These are phyloP conservation scores for Plagodis pulveraria DNA, from an alignment of 2,888 invertebrate genomes.

Conservation along the genomic window DNA sequence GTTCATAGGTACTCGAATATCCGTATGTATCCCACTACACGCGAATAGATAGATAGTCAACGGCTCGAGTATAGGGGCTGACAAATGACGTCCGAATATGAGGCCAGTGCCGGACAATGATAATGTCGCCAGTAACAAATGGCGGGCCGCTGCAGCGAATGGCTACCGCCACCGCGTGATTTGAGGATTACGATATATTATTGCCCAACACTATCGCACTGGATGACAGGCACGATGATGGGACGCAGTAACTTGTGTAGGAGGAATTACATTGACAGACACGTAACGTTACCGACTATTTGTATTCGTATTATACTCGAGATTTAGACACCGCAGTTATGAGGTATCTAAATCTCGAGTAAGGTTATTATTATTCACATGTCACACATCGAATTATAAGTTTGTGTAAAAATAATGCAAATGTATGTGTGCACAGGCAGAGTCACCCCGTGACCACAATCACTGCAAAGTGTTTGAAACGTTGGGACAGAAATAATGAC, in stretches of 20 bases:
- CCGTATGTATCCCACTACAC: slow-evolving; percentile 45
- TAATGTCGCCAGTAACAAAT: slow-evolving; percentile 78
- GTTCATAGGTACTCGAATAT: neutral
- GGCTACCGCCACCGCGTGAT: slow-evolving; percentile 58
- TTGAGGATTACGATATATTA: slow-evolving; percentile 71
- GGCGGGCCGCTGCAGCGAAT: slow-evolving; percentile 63
- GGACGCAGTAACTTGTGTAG: slow-evolving; percentile 20
- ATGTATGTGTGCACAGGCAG: too few species aligned
- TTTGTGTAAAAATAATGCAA: too few species aligned
- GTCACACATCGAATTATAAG: too few species aligned
- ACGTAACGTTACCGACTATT: neutral
- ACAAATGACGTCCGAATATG: slow-evolving; percentile 77
- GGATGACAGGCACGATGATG: slow-evolving; percentile 42
- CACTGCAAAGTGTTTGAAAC: too few species aligned
- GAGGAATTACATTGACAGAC: neutral
- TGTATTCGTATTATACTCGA: too few species aligned
- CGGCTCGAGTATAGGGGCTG: slow-evolving; percentile 55
- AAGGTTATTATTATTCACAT: too few species aligned
- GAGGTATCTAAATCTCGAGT: too few species aligned
- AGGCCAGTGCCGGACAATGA: slow-evolving; percentile 74
- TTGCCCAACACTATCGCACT: slow-evolving; percentile 57
- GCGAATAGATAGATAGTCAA: slow-evolving; percentile 54
- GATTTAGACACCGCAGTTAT: too few species aligned
- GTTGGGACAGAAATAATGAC: too few species aligned
- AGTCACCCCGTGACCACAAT: too few species aligned